Conservation (phyloP, 2,113 vertebrate genomes). For the Octodon degus region DNA sequence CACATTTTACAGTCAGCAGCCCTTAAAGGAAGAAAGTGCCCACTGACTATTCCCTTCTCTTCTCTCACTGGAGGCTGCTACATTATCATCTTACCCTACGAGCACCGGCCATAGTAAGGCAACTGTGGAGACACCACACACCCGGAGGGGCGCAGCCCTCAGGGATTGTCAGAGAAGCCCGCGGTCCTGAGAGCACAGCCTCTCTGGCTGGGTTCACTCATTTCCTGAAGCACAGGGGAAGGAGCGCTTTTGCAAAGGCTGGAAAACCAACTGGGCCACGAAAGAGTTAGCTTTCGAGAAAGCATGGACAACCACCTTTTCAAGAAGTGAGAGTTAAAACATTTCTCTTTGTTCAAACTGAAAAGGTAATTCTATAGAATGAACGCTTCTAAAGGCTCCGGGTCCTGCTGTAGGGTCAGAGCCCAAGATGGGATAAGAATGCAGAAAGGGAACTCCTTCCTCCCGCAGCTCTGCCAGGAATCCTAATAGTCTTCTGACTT, state of each 20-base stretch:
- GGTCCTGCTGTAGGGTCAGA: neutral
- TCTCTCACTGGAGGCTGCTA: neutral
- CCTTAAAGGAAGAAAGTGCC: neutral
- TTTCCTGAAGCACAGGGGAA: neutral
- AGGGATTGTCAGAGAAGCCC: neutral
- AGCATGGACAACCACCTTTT: neutral
- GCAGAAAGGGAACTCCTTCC: neutral
- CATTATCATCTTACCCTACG: neutral
- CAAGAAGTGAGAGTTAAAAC: neutral
- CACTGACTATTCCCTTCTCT: neutral
- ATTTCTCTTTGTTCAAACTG: neutral
- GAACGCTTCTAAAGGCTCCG: neutral
- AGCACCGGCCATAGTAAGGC: neutral
- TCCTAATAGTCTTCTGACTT: neutral
- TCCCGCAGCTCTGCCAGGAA: neutral
- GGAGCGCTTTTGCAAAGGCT: conserved; percentile 46
- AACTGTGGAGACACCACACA: neutral
- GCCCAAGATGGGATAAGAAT: neutral
- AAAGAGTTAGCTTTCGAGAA: neutral
- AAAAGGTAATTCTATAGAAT: neutral
- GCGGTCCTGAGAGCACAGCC: neutral
- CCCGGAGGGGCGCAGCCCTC: neutral
- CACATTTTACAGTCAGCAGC: neutral
- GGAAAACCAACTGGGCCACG: neutral
- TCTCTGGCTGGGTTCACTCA: neutral